Evolutionary conservation across 2,113 vertebrate genomes (phyloP), one percentile per base, ranked within the genome.

Genomic region (Trematomus loennbergii): DNA sequence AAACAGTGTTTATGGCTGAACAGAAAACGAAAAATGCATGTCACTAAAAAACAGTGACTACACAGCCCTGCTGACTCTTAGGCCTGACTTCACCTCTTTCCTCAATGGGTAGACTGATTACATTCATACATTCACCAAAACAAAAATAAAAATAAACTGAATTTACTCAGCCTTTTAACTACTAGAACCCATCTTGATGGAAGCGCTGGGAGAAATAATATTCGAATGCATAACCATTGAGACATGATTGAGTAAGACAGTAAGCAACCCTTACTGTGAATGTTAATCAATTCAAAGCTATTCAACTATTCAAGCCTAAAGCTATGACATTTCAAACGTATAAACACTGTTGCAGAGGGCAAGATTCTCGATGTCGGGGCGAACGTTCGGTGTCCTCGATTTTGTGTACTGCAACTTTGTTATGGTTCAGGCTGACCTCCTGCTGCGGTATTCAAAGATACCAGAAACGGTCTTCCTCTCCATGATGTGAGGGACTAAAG

Each of bases 211-310:
- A 91, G 86, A 87, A 89, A 89, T 79, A 85, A 80, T 89, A 88
- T 89, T 88, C 80, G 85, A 89, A 92, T 91, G 90, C 87, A 89
- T 68, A 91, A 91, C 83, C 88, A 90, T 70, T 78, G 87, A 89
- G 78, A 91, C 90, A 88, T 94, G 93, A 94, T 92, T 75, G 76
- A 88, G 80, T 83, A 81, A 88, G 93, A 94, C 93, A 93, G 91
- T 91, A 88, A 83, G 85, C 82, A 87, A 87, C 88, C 78, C 79
- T 93, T 88, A 87, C 89, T 76, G 89, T 89, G 92, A 94, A 94
- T 94, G 93, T 94, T 94, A 94, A 94, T 93, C 93, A 94, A 94
- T 94, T 93, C 92, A 92, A 89, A 93, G 85, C 92, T 93, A 89
- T 93, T 93, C 89, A 95, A 75, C 91, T 93, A 93, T 94, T 92